Percentiles rank a stretch among this genome's conserved stretches.
Evolutionary conservation across 2,113 vertebrate genomes (phyloP).

Genomic region (Chamaetylas fuelleborni): DNA sequence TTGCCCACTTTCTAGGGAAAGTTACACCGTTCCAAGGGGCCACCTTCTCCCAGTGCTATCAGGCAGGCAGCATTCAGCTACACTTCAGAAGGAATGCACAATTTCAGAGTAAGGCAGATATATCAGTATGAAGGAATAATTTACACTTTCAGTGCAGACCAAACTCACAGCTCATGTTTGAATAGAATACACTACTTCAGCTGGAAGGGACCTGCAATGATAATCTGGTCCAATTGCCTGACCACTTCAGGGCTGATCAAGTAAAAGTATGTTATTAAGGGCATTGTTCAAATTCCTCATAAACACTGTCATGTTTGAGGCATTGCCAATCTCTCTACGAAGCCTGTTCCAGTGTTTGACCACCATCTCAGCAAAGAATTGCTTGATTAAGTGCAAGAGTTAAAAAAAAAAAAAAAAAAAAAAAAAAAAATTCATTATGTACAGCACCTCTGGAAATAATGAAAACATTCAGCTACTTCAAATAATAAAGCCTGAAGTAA

Average conservation of each 20-base stretch:
- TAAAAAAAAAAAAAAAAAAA: background rate
- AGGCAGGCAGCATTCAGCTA: background rate
- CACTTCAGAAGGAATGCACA: background rate
- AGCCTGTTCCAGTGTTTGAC: background rate
- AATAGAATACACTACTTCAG: background rate
- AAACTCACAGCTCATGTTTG: background rate
- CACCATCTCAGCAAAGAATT: background rate
- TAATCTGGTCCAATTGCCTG: background rate
- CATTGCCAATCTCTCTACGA: fast-evolving
- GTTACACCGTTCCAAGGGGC: background rate
- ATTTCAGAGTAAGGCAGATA: background rate
- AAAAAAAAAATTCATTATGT: background rate
- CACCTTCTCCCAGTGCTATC: background rate
- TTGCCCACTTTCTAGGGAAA: background rate
- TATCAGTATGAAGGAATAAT: background rate
- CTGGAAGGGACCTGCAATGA: background rate
- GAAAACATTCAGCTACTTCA: background rate
- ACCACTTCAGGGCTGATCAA: background rate
- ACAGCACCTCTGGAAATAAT: background rate
- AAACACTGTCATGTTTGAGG: background rate
- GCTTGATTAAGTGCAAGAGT: background rate
- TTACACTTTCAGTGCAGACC: background rate
- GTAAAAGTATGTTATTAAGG: background rate
- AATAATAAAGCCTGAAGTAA: background rate
- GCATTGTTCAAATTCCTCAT: background rate